Evolutionary conservation across 2,888 invertebrate species (phyloP).

Genomic region (Fissipunctia ypsillon): DNA sequence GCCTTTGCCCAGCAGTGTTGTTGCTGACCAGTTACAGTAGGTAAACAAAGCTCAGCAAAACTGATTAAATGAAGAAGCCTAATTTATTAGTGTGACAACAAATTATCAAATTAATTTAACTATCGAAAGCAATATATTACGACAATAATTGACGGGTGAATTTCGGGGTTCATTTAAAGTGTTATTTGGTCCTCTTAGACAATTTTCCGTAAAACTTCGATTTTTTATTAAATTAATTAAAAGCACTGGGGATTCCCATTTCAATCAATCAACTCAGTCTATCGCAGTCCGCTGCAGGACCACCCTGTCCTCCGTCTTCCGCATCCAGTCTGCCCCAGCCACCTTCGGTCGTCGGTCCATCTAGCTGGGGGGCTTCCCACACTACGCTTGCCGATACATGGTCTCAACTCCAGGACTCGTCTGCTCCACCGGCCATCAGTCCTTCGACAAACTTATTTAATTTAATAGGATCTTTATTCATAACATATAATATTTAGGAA

Average conservation of each 20-base stretch:
- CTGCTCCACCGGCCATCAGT: too few relatives aligned
- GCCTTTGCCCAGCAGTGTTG: not conserved
- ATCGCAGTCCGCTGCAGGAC: too few relatives aligned
- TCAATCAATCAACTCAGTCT: too few relatives aligned
- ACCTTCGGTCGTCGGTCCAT: too few relatives aligned
- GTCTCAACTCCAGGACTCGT: too few relatives aligned
- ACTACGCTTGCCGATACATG: too few relatives aligned
- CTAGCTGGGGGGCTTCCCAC: too few relatives aligned
- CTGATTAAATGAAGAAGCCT: conserved; percentile 4
- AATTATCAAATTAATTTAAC: conserved; percentile 15
- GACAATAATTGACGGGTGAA: not conserved
- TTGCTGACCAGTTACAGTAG: not conserved
- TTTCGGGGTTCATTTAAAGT: not conserved
- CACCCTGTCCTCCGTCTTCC: too few relatives aligned
- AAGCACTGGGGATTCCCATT: not conserved
- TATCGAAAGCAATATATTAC: conserved; percentile 8
- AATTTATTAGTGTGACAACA: conserved; percentile 7
- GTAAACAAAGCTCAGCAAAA: not conserved
- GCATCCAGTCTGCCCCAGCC: too few relatives aligned
- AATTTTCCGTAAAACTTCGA: not conserved
- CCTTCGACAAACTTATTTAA: too few relatives aligned
- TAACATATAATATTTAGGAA: not conserved
- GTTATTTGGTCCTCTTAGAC: not conserved
- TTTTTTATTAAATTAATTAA: conserved; percentile 9
- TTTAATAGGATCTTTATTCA: too few relatives aligned